A percentile compares a stretch with the other conserved stretches of the same genome.
Evolutionary conservation across 2,888 invertebrate genomes (phyloP).

Genomic region (Mimas tiliae): DNA sequence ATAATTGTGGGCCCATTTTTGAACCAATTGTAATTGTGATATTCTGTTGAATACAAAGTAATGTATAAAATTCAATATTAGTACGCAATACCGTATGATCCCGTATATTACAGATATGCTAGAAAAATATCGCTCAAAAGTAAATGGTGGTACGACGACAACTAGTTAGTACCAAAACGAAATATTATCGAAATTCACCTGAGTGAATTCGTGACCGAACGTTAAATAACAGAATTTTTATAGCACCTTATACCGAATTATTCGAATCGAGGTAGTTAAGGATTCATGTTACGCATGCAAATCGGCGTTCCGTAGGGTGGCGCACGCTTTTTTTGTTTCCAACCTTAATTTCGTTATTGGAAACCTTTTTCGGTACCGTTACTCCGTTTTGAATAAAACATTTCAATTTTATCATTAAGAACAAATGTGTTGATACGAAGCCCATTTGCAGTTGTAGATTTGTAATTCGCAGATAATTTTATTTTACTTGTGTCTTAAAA

Average conservation of each 20-base stretch:
- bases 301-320: slow-evolving; percentile 60
- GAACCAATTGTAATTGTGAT: no score
- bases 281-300: slow-evolving; percentile 68
- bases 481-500: not conserved
- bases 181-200: slow-evolving; percentile 23
- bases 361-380: slow-evolving; percentile 50
- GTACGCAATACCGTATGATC: not conserved
- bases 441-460: not conserved
- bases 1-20: no score
- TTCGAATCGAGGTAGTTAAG: slow-evolving; percentile 62
- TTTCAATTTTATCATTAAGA: slow-evolving; percentile 36
- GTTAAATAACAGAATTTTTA: slow-evolving; percentile 57
- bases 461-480: not conserved
- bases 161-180: not conserved
- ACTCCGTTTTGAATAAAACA: slow-evolving; percentile 43
- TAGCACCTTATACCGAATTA: slow-evolving; percentile 62
- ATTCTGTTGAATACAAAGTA: no score
- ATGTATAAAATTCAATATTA: no score
- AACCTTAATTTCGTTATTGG: slow-evolving; percentile 63
- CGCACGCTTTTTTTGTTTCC: slow-evolving; percentile 42
- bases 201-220: slow-evolving; percentile 30
- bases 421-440: slow-evolving; percentile 17
- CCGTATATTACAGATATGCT: not conserved
- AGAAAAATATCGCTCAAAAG: not conserved
- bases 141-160: not conserved